Conservation (phyloP, 2,797 vertebrate genomes). For the Pogonophryne albipinna region DNA sequence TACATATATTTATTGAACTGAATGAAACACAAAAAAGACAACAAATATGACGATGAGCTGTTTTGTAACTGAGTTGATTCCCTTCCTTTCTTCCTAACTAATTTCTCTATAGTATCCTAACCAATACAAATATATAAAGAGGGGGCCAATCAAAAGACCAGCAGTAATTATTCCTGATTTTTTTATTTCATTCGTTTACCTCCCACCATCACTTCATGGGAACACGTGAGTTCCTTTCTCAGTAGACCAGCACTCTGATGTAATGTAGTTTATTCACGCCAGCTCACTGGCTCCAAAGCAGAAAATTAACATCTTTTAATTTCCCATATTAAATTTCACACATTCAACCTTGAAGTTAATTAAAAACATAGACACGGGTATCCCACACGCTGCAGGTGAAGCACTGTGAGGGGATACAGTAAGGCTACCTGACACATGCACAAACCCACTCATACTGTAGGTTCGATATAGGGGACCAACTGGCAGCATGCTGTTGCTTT, state of each 20-base stretch:
- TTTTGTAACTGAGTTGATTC: constrained; percentile 26
- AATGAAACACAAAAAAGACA: constrained; percentile 14
- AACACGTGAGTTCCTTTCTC: constrained; percentile 46
- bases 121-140: constrained; percentile 35
- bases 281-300: constrained; percentile 75
- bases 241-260: constrained; percentile 64
- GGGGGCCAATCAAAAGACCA: constrained; percentile 44
- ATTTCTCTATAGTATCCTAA: constrained; percentile 26
- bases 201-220: constrained; percentile 29
- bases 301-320: constrained; percentile 88
- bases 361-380: constrained; percentile 78
- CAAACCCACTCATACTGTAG: constrained; percentile 35
- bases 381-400: constrained; percentile 37
- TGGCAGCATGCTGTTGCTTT: constrained; percentile 41
- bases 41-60: neutral
- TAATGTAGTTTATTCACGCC: constrained; percentile 82
- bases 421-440: constrained; percentile 35
- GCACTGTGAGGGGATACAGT: constrained; percentile 18
- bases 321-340: constrained; percentile 87
- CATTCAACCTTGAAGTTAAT: constrained; percentile 86
- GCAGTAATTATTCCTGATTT: constrained; percentile 42
- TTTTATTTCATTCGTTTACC: constrained; percentile 35
- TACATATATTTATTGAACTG: neutral
- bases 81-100: constrained; percentile 19
- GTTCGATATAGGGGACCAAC: constrained; percentile 31